phyloP scores from a whole-genome alignment of 2,797 vertebrate species.

The Sebastes itinus region DNA sequence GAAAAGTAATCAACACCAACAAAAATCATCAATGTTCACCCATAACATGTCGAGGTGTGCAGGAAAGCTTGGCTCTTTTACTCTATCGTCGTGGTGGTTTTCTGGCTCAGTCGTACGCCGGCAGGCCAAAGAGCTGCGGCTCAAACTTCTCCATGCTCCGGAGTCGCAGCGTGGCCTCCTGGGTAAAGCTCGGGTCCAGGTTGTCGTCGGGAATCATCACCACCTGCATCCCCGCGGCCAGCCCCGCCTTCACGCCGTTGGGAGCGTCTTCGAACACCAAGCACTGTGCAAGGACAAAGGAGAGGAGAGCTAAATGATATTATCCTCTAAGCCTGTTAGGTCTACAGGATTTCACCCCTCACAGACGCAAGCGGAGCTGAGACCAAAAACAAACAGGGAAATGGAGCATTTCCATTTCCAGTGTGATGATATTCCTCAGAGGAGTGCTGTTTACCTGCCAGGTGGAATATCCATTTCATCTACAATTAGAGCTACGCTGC shows the following conservation, averaged over 20 bases:
- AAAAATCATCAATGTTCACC: not conserved
- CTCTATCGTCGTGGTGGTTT: not conserved
- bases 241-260: constrained; percentile 86
- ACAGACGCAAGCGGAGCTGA: not conserved
- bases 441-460: too few relatives aligned
- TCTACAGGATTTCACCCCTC: constrained; percentile 16
- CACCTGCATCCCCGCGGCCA: constrained; percentile 92
- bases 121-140: constrained; percentile 89
- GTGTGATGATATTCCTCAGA: not conserved
- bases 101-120: constrained; percentile 78
- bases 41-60: not conserved
- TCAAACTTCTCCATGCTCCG: constrained; percentile 87
- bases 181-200: constrained; percentile 81
- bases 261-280: constrained; percentile 94
- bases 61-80: not conserved
- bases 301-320: constrained; percentile 15
- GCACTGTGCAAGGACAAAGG: constrained; percentile 78
- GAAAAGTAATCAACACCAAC: not conserved
- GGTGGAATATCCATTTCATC: too few relatives aligned
- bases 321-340: constrained; percentile 46
- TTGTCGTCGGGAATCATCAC: constrained; percentile 93
- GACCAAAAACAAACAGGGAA: constrained; percentile 22
- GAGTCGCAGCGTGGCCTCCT: constrained; percentile 84
- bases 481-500: too few relatives aligned
- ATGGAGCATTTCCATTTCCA: constrained; percentile 9